Evolutionary conservation across 2,797 vertebrate genomes (phyloP).

Genomic region (Apodemus agrarius): DNA sequence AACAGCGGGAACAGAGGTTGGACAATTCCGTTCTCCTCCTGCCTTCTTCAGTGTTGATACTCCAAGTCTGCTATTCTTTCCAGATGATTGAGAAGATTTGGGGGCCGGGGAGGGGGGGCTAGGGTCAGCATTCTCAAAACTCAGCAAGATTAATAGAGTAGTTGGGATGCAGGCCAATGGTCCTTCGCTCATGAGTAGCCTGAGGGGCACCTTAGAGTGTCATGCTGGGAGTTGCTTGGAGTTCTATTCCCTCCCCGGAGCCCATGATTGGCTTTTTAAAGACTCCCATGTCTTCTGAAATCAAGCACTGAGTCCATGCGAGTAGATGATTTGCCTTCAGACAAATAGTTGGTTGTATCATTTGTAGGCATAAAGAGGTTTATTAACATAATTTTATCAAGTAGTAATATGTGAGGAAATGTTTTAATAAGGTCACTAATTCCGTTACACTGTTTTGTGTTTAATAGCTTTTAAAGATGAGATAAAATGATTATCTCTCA

Average conservation of each 20-base stretch:
- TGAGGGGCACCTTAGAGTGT: not conserved
- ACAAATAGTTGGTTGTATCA: constrained; percentile 65
- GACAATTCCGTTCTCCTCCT: not conserved
- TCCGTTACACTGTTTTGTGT: constrained; percentile 65
- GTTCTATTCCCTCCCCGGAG: not conserved
- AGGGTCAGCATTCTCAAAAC: not conserved
- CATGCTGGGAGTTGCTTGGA: not conserved
- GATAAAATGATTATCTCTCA: constrained; percentile 70
- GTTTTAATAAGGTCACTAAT: constrained; percentile 78
- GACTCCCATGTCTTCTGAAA: not conserved
- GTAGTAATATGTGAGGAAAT: constrained; percentile 73
- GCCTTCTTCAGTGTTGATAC: not conserved
- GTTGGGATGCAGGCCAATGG: not conserved
- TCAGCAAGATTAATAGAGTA: constrained; percentile 2
- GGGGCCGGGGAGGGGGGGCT: not conserved
- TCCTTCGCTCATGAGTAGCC: not conserved
- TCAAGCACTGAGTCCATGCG: not conserved
- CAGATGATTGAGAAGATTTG: not conserved
- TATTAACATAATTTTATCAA: constrained; percentile 78
- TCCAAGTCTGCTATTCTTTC: not conserved
- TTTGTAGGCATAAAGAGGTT: constrained; percentile 68
- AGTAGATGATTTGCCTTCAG: constrained; percentile 55
- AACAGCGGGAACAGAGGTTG: not conserved
- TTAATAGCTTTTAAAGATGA: constrained; percentile 75
- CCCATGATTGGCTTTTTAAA: constrained; percentile 35